Conservation (phyloP, 2,113 vertebrate genomes). For the Aegithalos caudatus region DNA sequence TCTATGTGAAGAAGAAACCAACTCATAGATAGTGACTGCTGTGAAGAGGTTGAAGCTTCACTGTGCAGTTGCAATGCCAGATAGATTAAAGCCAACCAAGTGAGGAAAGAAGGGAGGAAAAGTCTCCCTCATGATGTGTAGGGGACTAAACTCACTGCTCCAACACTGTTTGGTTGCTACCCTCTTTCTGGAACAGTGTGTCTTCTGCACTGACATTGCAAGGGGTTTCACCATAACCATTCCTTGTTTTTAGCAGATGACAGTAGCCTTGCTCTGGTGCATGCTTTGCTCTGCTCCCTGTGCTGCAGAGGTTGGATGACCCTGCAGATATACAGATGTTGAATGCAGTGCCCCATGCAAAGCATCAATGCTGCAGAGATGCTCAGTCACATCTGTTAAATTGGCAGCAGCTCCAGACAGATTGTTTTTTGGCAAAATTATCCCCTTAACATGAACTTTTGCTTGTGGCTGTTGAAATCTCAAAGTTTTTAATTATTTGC, state of each 20-base stretch:
- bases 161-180: neutral
- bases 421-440: neutral
- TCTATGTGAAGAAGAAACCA: neutral
- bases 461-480: neutral
- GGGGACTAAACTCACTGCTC: neutral
- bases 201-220: neutral
- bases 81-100: neutral
- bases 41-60: neutral
- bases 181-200: neutral
- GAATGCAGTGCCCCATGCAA: fast-evolving
- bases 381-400: neutral
- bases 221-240: neutral
- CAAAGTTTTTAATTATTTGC: neutral
- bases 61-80: fast-evolving
- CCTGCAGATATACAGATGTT: fast-evolving
- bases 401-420: neutral
- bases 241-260: neutral
- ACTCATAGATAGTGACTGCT: neutral
- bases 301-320: neutral
- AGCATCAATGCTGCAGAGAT: fast-evolving
- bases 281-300: neutral
- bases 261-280: neutral
- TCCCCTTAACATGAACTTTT: neutral
- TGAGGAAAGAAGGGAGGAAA: neutral
- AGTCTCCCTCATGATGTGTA: neutral